Percentiles rank a stretch among this genome's conserved stretches.
Conservation (phyloP, 1,140 invertebrate species). For the Drosophila pseudoobscura region DNA sequence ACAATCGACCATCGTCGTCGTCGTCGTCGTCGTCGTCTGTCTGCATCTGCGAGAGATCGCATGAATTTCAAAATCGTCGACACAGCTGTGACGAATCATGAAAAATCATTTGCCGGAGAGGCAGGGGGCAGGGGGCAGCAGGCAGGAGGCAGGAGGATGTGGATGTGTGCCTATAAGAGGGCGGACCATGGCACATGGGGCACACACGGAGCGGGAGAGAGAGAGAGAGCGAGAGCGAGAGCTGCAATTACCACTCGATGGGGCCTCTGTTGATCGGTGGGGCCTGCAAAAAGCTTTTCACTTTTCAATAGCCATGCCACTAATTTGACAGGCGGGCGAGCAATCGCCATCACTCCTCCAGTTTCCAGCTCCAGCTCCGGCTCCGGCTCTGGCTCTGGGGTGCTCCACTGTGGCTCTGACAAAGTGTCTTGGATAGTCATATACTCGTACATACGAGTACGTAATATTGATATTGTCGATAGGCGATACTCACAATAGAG, state of each 20-base stretch:
- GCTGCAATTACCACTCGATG: constrained; percentile 46
- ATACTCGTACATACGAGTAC: constrained; percentile 27
- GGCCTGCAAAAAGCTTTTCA: constrained; percentile 63
- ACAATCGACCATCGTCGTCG: constrained; percentile 27
- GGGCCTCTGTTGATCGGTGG: constrained; percentile 19
- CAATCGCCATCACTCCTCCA: constrained; percentile 71
- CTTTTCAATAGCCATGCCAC: constrained; percentile 73
- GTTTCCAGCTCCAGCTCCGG: constrained; percentile 1
- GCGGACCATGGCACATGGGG: constrained; percentile 37
- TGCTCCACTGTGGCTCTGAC: constrained; percentile 31
- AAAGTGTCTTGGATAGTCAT: constrained; percentile 66
- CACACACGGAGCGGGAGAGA: background rate
- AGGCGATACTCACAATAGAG: constrained; percentile 14
- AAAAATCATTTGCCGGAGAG: background rate
- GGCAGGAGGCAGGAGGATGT: too few species aligned
- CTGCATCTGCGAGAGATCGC: constrained; percentile 42
- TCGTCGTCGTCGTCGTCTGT: constrained; percentile 19
- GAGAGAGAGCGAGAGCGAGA: constrained; percentile 4
- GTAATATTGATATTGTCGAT: constrained; percentile 42
- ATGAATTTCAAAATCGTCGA: constrained; percentile 78
- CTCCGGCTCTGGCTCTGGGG: constrained; percentile 3
- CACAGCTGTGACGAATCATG: constrained; percentile 76
- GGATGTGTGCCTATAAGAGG: background rate
- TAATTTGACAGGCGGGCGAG: constrained; percentile 77
- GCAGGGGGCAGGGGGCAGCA: background rate